Conservation (phyloP, 2,797 vertebrate genomes). For the Lagodon rhomboides region DNA sequence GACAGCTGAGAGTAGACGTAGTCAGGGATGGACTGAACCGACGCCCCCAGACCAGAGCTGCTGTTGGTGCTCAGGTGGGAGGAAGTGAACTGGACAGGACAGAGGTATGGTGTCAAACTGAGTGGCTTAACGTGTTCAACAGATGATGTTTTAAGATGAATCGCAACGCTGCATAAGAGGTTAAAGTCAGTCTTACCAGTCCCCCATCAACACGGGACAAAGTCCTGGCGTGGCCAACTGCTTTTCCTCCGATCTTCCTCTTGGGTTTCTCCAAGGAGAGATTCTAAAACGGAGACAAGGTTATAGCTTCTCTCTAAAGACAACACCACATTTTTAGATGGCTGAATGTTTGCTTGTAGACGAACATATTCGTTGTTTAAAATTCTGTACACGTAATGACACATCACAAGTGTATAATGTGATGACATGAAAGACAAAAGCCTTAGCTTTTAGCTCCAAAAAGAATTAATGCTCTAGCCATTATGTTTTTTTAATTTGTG, state of each 20-base stretch:
- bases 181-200: constrained; percentile 61
- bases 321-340: not conserved
- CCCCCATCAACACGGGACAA: constrained; percentile 81
- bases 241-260: constrained; percentile 70
- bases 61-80: constrained; percentile 65
- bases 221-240: constrained; percentile 81
- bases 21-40: constrained; percentile 91
- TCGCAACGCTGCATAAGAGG: not conserved
- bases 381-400: not conserved
- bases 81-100: constrained; percentile 68
- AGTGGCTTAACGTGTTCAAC: not conserved
- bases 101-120: not conserved
- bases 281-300: constrained; percentile 70
- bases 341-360: not conserved
- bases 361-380: not conserved
- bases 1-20: constrained; percentile 90
- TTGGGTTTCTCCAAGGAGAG: constrained; percentile 83
- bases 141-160: not conserved
- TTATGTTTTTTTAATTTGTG: no score
- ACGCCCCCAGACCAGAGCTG: constrained; percentile 61
- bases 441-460: no score
- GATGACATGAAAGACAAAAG: no score
- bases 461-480: no score
- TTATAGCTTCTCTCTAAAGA: not conserved
- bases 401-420: no score